These are phyloP conservation scores for Todiramphus chloris DNA, from an alignment of 2,113 vertebrate species.

Conservation along the genomic window DNA sequence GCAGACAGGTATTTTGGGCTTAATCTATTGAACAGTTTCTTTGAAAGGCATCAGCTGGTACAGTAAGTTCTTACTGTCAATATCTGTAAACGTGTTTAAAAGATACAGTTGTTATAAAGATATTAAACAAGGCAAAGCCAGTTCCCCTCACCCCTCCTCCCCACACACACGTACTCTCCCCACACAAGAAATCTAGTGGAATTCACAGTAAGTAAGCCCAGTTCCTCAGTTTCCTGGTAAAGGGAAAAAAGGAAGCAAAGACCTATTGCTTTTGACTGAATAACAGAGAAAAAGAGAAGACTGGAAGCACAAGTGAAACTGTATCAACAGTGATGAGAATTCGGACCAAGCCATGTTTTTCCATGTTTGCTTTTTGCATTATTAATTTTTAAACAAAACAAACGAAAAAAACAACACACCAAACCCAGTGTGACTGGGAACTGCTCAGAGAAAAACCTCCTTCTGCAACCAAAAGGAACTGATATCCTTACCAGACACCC, in stretches of 20 bases:
- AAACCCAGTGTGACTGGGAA: not conserved
- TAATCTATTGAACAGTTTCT: not conserved
- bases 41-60: not conserved
- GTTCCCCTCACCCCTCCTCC: not conserved
- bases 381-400: not conserved
- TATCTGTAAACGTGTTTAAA: not conserved
- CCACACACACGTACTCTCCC: not conserved
- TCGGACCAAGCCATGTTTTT: not conserved
- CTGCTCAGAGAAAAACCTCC: not conserved
- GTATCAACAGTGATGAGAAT: not conserved
- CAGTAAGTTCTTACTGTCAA: not conserved
- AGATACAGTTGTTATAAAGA: not conserved
- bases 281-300: not conserved
- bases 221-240: not conserved
- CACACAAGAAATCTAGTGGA: not conserved
- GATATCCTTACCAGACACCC: constrained; percentile 12
- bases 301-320: not conserved
- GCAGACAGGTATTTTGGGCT: not conserved
- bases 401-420: not conserved
- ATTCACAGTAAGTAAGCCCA: not conserved
- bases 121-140: not conserved
- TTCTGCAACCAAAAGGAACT: not conserved
- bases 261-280: not conserved
- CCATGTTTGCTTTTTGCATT: not conserved
- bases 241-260: not conserved